Conservation (phyloP, 2,113 vertebrate genomes). For the Silurus meridionalis region DNA sequence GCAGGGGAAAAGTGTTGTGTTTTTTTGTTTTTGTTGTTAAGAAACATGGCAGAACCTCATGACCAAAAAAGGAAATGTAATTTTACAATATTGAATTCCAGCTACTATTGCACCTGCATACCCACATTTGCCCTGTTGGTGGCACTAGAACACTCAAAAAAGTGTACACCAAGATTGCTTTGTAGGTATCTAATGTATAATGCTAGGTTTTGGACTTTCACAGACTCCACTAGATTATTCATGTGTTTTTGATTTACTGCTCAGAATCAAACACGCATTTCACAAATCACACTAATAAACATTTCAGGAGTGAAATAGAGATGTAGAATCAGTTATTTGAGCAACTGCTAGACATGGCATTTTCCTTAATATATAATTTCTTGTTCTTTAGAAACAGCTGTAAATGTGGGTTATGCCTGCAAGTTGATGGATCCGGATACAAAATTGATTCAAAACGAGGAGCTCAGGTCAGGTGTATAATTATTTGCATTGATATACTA, state of each 20-base stretch:
- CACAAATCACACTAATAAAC: neutral
- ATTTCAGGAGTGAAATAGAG: neutral
- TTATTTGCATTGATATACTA: slow-evolving; percentile 1
- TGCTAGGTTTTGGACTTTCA: neutral
- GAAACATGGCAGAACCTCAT: neutral
- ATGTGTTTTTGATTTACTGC: neutral
- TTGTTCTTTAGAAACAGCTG: slow-evolving; percentile 80
- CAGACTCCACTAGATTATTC: neutral
- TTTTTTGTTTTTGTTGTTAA: neutral
- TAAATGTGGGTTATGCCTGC: slow-evolving; percentile 89
- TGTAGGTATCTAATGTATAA: neutral
- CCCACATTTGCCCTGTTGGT: neutral
- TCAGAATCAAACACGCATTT: neutral
- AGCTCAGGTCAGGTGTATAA: slow-evolving; percentile 74
- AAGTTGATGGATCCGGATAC: slow-evolving; percentile 81
- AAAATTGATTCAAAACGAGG: slow-evolving; percentile 81
- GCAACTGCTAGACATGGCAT: neutral
- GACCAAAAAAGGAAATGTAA: neutral
- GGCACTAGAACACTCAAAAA: neutral
- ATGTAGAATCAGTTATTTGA: neutral
- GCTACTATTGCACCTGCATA: neutral
- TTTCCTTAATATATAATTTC: neutral
- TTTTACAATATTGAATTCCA: neutral
- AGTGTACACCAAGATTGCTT: neutral
- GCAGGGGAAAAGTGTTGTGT: neutral